Evolutionary conservation across 2,113 vertebrate genomes (phyloP).

Genomic region (Chloropsis hardwickii): DNA sequence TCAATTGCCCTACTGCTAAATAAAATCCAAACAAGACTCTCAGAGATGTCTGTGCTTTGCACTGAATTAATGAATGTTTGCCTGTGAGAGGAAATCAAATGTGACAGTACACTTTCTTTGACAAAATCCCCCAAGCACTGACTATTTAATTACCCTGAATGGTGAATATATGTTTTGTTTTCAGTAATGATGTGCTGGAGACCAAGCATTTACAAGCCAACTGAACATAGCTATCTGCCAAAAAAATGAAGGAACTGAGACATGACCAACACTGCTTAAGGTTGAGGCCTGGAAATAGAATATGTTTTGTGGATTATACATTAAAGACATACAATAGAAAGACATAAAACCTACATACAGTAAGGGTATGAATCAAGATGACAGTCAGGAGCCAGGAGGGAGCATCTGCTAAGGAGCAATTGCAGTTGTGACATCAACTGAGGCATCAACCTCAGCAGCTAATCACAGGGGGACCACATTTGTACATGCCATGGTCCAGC

Average conservation of each 20-base stretch:
- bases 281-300: background rate
- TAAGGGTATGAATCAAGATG: background rate
- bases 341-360: background rate
- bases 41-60: background rate
- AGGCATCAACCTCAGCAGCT: background rate
- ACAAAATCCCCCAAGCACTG: background rate
- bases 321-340: background rate
- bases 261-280: background rate
- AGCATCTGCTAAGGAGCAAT: background rate
- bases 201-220: background rate
- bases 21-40: background rate
- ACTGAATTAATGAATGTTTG: background rate
- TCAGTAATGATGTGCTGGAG: background rate
- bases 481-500: background rate
- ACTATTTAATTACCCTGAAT: background rate
- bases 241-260: background rate
- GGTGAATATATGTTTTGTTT: background rate
- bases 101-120: background rate
- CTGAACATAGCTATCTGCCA: background rate
- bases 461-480: background rate
- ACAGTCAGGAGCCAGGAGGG: background rate
- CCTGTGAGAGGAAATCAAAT: conserved; percentile 1
- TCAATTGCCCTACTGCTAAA: background rate
- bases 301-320: background rate
- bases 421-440: background rate